These are phyloP conservation scores for Morone saxatilis DNA, from an alignment of 2,113 vertebrate species.

Conservation along the genomic window DNA sequence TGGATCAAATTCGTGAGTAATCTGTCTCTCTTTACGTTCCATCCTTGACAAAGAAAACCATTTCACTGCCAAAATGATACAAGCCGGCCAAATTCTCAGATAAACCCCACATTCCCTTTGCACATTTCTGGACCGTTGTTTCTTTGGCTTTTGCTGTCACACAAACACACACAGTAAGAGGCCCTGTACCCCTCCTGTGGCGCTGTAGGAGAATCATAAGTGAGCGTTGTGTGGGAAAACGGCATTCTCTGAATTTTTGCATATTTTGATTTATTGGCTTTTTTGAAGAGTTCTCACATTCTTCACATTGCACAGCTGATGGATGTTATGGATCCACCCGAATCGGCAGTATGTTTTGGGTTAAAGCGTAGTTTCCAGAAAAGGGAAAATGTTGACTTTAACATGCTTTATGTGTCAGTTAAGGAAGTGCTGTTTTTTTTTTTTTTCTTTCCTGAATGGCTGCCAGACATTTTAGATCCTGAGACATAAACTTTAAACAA, in stretches of 20 bases:
- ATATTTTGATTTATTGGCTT: slow-evolving; percentile 61
- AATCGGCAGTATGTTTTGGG: slow-evolving; percentile 16
- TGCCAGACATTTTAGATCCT: neutral
- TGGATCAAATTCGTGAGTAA: neutral
- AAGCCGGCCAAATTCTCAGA: slow-evolving; percentile 1
- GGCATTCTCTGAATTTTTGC: slow-evolving; percentile 52
- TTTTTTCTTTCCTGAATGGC: neutral
- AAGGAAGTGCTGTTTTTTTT: slow-evolving; percentile 17
- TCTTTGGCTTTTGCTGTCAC: slow-evolving; percentile 18
- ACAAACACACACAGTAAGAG: slow-evolving; percentile 11
- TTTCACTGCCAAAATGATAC: slow-evolving; percentile 8
- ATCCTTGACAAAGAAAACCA: slow-evolving; percentile 7
- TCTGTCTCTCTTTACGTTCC: neutral
- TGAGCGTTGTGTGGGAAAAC: slow-evolving; percentile 56
- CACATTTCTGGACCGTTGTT: slow-evolving; percentile 15
- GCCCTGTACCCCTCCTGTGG: slow-evolving; percentile 25
- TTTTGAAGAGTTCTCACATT: slow-evolving; percentile 58
- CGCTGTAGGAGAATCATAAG: slow-evolving; percentile 21
- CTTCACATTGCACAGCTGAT: slow-evolving; percentile 53
- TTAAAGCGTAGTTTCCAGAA: slow-evolving; percentile 29
- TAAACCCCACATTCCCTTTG: slow-evolving; percentile 17
- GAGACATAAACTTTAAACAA: neutral
- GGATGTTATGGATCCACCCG: slow-evolving; percentile 27
- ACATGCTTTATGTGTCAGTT: neutral
- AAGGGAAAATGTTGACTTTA: neutral